phyloP scores from a whole-genome alignment of 30 jellyfish, hydroid and myxozoan genomes.

The Nemopilema nomurai region DNA sequence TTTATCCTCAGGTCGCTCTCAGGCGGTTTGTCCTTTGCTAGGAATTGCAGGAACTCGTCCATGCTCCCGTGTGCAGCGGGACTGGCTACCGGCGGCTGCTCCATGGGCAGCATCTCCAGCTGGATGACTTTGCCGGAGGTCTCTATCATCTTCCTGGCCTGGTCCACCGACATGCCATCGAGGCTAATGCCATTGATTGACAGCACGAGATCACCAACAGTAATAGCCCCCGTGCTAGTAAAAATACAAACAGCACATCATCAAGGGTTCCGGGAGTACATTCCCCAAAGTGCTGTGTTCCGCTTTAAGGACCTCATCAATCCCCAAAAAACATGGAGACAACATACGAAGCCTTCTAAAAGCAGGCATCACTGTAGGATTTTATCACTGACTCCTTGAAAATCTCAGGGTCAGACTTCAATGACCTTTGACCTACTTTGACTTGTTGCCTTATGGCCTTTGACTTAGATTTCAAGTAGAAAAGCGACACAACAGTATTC shows the following conservation, averaged over 20 bases:
- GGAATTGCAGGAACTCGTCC: constrained; percentile 39
- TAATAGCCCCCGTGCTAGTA: constrained; percentile 58
- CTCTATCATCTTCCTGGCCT: constrained; percentile 66
- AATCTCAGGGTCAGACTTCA: too few species aligned
- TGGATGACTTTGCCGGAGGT: constrained; percentile 51
- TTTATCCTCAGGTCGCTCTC: constrained; percentile 25
- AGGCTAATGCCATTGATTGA: constrained; percentile 72
- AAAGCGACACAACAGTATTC: too few species aligned
- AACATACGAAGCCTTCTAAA: too few species aligned
- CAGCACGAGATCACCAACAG: constrained; percentile 76
- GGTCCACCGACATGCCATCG: constrained; percentile 77
- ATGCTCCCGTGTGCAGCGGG: constrained; percentile 26
- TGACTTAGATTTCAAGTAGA: too few species aligned
- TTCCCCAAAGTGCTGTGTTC: too few species aligned
- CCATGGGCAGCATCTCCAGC: constrained; percentile 31
- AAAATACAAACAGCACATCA: not conserved
- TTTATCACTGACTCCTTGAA: too few species aligned
- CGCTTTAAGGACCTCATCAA: too few species aligned
- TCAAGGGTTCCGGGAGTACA: too few species aligned
- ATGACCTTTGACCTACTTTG: too few species aligned
- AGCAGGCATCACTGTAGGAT: too few species aligned
- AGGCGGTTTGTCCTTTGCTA: constrained; percentile 27
- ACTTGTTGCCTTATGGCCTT: too few species aligned
- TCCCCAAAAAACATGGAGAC: too few species aligned
- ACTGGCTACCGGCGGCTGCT: constrained; percentile 1